Conservation (phyloP, 2,888 invertebrate species). For the Rhingia rostrata region DNA sequence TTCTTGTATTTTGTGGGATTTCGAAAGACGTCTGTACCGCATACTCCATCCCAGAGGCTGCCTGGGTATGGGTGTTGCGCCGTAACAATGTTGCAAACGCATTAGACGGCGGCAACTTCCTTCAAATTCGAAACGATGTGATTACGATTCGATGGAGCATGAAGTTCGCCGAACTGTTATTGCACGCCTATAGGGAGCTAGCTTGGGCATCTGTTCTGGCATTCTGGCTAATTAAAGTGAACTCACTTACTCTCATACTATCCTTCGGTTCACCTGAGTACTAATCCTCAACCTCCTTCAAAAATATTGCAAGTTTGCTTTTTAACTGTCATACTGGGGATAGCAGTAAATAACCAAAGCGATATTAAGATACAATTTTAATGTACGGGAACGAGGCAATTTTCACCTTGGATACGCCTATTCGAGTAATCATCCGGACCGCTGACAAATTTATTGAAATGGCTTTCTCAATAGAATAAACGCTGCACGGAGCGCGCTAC, state of each 20-base stretch:
- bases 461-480: slow-evolving; percentile 62
- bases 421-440: slow-evolving; percentile 68
- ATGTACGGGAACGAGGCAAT: slow-evolving; percentile 69
- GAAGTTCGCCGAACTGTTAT: slow-evolving; percentile 48
- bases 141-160: slow-evolving; percentile 73
- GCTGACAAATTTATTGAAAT: slow-evolving; percentile 74
- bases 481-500: slow-evolving; percentile 12
- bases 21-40: slow-evolving; percentile 49
- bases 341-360: slow-evolving; percentile 58
- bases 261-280: slow-evolving; percentile 36
- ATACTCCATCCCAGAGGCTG: no score
- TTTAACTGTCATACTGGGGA: neutral
- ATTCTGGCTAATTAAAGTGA: slow-evolving; percentile 52
- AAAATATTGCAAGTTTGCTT: slow-evolving; percentile 42
- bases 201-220: slow-evolving; percentile 48
- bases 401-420: slow-evolving; percentile 73
- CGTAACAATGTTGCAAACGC: slow-evolving; percentile 57
- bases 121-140: slow-evolving; percentile 69
- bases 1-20: slow-evolving; percentile 58
- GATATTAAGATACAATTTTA: slow-evolving; percentile 73
- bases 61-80: slow-evolving; percentile 30
- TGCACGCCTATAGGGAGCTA: slow-evolving; percentile 20
- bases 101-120: slow-evolving; percentile 47
- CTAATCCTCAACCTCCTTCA: slow-evolving; percentile 9
- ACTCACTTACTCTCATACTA: neutral